Evolutionary conservation across 2,797 vertebrate genomes (phyloP).

Genomic region (Scomberomorus guttatus): DNA sequence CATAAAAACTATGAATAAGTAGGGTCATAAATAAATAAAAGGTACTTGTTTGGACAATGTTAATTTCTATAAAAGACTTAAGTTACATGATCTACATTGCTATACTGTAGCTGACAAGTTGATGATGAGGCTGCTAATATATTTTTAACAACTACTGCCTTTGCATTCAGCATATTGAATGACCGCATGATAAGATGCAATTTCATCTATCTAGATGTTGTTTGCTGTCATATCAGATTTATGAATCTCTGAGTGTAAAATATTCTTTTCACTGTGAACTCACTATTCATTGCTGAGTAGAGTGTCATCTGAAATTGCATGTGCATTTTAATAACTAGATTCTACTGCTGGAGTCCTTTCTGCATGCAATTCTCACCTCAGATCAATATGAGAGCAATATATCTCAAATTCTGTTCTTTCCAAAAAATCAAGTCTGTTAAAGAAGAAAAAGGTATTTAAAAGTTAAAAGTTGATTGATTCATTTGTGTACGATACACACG

Average conservation of each 20-base stretch:
- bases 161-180: constrained; percentile 6
- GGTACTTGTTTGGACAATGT: constrained; percentile 7
- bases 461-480: constrained; percentile 41
- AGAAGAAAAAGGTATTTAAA: neutral
- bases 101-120: constrained; percentile 24
- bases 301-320: constrained; percentile 45
- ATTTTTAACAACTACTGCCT: constrained; percentile 14
- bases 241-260: constrained; percentile 29
- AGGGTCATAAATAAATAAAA: constrained; percentile 9
- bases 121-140: constrained; percentile 15
- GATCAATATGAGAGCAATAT: constrained; percentile 7
- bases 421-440: neutral
- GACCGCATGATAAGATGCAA: constrained; percentile 3
- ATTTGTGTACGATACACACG: constrained; percentile 49
- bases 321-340: constrained; percentile 47
- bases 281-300: constrained; percentile 19
- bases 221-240: constrained; percentile 37
- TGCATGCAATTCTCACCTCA: constrained; percentile 38
- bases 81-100: constrained; percentile 1
- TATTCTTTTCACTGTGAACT: constrained; percentile 6
- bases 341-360: constrained; percentile 27
- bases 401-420: constrained; percentile 7
- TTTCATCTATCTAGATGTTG: constrained; percentile 11
- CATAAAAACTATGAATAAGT: neutral
- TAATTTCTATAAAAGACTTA: neutral